Evolutionary conservation across 2,888 invertebrate species (phyloP).

Genomic region (Pyrochroa serraticornis): DNA sequence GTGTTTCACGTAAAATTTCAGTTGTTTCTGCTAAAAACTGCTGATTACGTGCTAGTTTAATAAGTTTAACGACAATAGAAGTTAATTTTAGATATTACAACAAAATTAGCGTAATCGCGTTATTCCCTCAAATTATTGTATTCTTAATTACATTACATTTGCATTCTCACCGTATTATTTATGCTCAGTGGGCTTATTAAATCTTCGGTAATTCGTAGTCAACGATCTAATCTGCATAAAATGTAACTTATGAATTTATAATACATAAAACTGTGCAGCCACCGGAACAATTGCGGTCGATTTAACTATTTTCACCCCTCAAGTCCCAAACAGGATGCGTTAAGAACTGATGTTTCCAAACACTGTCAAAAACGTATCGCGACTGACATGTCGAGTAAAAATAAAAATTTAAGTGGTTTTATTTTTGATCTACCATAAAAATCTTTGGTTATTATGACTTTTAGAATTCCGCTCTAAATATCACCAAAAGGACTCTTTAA

Average conservation of each 20-base stretch:
- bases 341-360: conserved; percentile 24
- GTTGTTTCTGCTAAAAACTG: not conserved
- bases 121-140: conserved; percentile 19
- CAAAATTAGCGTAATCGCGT: conserved; percentile 18
- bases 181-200: conserved; percentile 27
- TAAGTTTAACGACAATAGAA: conserved; percentile 9
- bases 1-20: too few relatives aligned
- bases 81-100: conserved; percentile 12
- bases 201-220: conserved; percentile 29
- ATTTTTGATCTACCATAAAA: too few relatives aligned
- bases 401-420: conserved; percentile 26
- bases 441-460: too few relatives aligned
- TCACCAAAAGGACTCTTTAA: too few relatives aligned
- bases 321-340: conserved; percentile 21
- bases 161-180: conserved; percentile 28
- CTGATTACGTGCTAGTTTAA: not conserved
- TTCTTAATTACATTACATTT: conserved; percentile 28
- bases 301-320: conserved; percentile 3
- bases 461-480: too few relatives aligned
- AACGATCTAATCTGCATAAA: conserved; percentile 29
- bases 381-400: conserved; percentile 17
- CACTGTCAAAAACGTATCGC: conserved; percentile 21
- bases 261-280: conserved; percentile 20
- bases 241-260: conserved; percentile 30
- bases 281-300: conserved; percentile 25